These are phyloP conservation scores for Lepeophtheirus nordmannii DNA, from an alignment of 2,888 invertebrate genomes.

Conservation along the genomic window DNA sequence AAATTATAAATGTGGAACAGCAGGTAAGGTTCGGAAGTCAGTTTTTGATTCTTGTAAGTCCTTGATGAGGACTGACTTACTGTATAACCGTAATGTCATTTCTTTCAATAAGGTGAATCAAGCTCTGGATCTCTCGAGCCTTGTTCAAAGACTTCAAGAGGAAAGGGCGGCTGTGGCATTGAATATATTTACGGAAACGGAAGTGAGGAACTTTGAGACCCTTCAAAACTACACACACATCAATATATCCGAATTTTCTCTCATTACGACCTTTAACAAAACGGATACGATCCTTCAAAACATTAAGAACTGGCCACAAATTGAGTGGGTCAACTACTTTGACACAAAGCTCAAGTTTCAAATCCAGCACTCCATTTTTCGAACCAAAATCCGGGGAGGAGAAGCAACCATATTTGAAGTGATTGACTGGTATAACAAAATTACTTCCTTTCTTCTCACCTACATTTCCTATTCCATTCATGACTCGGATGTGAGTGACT, in stretches of 20 bases:
- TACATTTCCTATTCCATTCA: slow-evolving; percentile 18
- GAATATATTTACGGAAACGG: not conserved
- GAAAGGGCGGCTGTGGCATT: slow-evolving; percentile 20
- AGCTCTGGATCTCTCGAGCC: slow-evolving; percentile 7
- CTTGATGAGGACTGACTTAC: too few species aligned
- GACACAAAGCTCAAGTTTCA: slow-evolving; percentile 24
- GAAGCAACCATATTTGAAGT: slow-evolving; percentile 17
- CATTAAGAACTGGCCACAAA: slow-evolving; percentile 15
- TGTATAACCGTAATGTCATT: too few species aligned
- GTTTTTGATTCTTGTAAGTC: too few species aligned
- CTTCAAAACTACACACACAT: slow-evolving; percentile 8
- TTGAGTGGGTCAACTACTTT: slow-evolving; percentile 11
- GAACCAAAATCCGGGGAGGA: slow-evolving; percentile 21
- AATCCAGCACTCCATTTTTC: slow-evolving; percentile 23
- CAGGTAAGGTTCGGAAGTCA: slow-evolving; percentile 1
- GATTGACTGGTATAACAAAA: slow-evolving; percentile 22
- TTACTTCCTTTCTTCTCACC: slow-evolving; percentile 6
- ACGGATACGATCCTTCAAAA: slow-evolving; percentile 19
- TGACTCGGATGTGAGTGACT: slow-evolving; percentile 21
- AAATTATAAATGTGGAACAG: not conserved
- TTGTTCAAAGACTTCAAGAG: slow-evolving; percentile 17
- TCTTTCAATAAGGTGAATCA: slow-evolving; percentile 3
- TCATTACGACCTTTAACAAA: slow-evolving; percentile 12
- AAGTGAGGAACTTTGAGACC: not conserved
- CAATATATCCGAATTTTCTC: not conserved